These are phyloP conservation scores for Epirrhoe alternata DNA, from an alignment of 2,888 invertebrate species.

Conservation along the genomic window DNA sequence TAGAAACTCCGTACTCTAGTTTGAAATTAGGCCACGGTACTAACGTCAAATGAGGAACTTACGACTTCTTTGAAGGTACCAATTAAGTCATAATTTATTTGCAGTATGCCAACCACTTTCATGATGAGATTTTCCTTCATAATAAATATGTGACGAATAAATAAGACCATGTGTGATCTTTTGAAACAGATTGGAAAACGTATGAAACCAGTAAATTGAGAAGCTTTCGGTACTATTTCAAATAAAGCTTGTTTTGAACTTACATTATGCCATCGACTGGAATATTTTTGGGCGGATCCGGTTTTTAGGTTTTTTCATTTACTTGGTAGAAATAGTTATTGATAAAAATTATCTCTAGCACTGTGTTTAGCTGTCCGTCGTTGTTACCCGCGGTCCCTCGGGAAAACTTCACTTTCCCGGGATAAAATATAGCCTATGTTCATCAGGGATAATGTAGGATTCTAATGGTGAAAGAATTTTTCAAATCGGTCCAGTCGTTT, in stretches of 20 bases:
- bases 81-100: neutral
- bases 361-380: too few relatives aligned
- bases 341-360: too few relatives aligned
- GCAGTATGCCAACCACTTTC: neutral
- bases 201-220: neutral
- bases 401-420: too few relatives aligned
- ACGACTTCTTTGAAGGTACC: neutral
- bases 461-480: too few relatives aligned
- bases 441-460: too few relatives aligned
- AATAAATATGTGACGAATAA: neutral
- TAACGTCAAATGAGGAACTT: neutral
- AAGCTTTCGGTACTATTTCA: neutral
- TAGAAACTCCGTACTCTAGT: conserved; percentile 8
- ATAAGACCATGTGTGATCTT: neutral
- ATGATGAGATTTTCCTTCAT: neutral
- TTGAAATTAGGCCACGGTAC: conserved; percentile 18
- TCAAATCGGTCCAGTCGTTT: too few relatives aligned
- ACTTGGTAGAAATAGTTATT: too few relatives aligned
- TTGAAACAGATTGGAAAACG: neutral
- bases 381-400: too few relatives aligned
- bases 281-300: too few relatives aligned
- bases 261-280: too few relatives aligned
- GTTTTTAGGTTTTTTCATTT: too few relatives aligned
- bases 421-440: too few relatives aligned
- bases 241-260: neutral